phyloP scores from a whole-genome alignment of 23 tunicate species.

The Corella eumyota region DNA sequence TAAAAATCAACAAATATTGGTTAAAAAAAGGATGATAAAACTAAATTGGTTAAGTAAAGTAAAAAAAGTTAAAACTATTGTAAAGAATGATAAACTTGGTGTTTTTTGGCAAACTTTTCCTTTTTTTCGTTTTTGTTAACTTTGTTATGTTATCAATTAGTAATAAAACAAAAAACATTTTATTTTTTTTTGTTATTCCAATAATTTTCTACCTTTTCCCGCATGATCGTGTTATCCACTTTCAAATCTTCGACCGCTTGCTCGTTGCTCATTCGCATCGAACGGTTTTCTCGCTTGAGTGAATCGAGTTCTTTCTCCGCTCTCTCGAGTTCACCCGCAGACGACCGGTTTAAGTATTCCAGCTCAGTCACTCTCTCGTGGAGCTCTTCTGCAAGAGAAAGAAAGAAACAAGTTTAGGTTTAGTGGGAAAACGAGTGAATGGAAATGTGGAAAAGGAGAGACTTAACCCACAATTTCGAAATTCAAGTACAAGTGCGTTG shows the following conservation, averaged over 20 bases:
- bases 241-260: slow-evolving; percentile 39
- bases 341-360: slow-evolving; percentile 25
- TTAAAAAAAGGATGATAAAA: too few relatives aligned
- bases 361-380: slow-evolving; percentile 25
- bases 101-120: too few relatives aligned
- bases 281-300: slow-evolving; percentile 36
- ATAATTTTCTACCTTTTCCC: slow-evolving; percentile 42
- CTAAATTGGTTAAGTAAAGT: too few relatives aligned
- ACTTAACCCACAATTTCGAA: not conserved
- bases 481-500: too few relatives aligned
- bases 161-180: too few relatives aligned
- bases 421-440: not conserved
- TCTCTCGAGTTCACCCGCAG: slow-evolving; percentile 44
- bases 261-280: slow-evolving; percentile 32
- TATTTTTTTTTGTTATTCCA: too few relatives aligned
- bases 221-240: slow-evolving; percentile 58
- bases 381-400: slow-evolving; percentile 19
- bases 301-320: slow-evolving; percentile 51
- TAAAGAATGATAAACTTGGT: too few relatives aligned
- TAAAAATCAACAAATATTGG: too few relatives aligned
- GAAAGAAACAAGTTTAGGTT: too few relatives aligned
- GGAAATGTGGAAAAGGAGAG: not conserved
- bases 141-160: too few relatives aligned
- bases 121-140: too few relatives aligned
- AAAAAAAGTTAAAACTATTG: too few relatives aligned